Conservation (phyloP, 2,113 vertebrate genomes). For the Diadophis punctatus region DNA sequence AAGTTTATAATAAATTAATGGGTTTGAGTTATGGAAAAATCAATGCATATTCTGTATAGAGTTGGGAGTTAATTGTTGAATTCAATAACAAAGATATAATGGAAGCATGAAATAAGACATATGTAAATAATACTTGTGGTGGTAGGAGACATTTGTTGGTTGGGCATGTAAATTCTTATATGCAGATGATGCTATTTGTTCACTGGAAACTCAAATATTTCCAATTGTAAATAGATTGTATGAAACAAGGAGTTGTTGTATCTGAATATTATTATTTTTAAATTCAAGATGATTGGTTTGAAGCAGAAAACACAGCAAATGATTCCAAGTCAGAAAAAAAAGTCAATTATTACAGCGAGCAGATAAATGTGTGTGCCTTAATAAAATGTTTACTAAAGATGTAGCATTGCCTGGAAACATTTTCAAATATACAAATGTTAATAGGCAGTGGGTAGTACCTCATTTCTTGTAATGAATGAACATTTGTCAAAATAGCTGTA, state of each 20-base stretch:
- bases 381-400: not conserved
- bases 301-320: not conserved
- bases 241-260: not conserved
- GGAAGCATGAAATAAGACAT: not conserved
- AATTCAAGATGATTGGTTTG: not conserved
- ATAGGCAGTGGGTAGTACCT: not conserved
- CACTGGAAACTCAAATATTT: not conserved
- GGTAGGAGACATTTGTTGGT: not conserved
- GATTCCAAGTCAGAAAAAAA: not conserved
- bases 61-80: not conserved
- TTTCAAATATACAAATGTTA: not conserved
- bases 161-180: not conserved
- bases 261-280: not conserved
- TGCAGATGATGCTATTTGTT: not conserved
- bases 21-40: not conserved
- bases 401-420: not conserved
- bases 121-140: not conserved
- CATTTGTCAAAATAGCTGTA: not conserved
- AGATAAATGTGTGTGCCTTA: not conserved
- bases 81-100: not conserved
- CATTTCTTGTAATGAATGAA: not conserved
- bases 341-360: not conserved
- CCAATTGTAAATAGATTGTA: not conserved
- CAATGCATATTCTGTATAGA: not conserved
- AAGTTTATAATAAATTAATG: not conserved